These are phyloP conservation scores for Nothobranchius furzeri DNA, from an alignment of 2,113 vertebrate genomes.

Conservation along the genomic window DNA sequence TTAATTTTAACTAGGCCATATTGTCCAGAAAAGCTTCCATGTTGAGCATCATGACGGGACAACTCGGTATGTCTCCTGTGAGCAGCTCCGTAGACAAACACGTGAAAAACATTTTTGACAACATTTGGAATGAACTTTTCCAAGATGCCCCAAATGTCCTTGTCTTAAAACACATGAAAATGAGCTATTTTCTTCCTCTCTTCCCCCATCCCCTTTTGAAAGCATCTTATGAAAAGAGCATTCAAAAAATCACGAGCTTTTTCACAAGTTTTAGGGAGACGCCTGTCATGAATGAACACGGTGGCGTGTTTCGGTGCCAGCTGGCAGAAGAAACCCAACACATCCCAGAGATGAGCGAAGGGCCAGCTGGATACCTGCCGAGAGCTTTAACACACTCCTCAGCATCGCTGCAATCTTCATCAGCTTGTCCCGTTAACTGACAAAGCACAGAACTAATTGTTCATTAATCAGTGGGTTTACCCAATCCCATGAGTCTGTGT, in stretches of 20 bases:
- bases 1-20: not conserved
- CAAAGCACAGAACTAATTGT: constrained; percentile 75
- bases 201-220: constrained; percentile 38
- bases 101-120: constrained; percentile 41
- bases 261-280: constrained; percentile 66
- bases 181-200: constrained; percentile 36
- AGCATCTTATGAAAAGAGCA: constrained; percentile 53
- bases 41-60: not conserved
- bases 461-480: constrained; percentile 71
- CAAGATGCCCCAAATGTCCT: constrained; percentile 65
- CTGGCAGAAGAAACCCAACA: constrained; percentile 72
- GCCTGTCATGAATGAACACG: constrained; percentile 74
- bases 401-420: constrained; percentile 63
- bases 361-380: constrained; percentile 75
- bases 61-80: not conserved
- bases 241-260: constrained; percentile 66
- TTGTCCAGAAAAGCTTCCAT: not conserved
- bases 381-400: constrained; percentile 72
- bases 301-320: constrained; percentile 71
- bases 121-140: constrained; percentile 57
- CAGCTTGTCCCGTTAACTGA: constrained; percentile 71
- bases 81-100: constrained; percentile 15
- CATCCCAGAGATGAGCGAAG: constrained; percentile 63
- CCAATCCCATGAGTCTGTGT: constrained; percentile 58
- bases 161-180: constrained; percentile 63